These are phyloP conservation scores for Melanerpes formicivorus DNA, from an alignment of 2,113 vertebrate species.

Conservation along the genomic window DNA sequence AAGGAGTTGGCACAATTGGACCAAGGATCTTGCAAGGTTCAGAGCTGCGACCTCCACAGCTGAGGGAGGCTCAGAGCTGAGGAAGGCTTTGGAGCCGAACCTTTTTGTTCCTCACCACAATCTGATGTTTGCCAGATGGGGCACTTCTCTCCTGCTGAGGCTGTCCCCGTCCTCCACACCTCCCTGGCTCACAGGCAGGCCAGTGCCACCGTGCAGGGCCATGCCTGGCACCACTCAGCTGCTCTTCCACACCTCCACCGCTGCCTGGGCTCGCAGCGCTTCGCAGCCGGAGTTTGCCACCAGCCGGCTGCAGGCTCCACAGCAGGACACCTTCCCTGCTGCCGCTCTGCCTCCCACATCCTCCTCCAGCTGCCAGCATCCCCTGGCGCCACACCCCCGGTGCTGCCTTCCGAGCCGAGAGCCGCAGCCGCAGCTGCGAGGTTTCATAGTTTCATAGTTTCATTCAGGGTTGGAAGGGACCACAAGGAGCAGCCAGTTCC, in stretches of 20 bases:
- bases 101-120: background rate
- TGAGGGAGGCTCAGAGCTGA: background rate
- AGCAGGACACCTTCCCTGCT: background rate
- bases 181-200: background rate
- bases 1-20: background rate
- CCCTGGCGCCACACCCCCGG: fast-evolving
- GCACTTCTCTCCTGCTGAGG: background rate
- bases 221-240: background rate
- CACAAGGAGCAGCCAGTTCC: too few species aligned
- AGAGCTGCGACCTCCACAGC: background rate
- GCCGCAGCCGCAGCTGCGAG: background rate
- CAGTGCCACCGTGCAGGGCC: background rate
- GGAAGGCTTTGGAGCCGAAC: background rate
- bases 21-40: background rate
- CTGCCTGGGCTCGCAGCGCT: background rate
- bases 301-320: background rate
- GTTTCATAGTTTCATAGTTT: too few species aligned
- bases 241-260: background rate
- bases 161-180: background rate
- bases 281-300: background rate
- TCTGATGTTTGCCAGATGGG: background rate
- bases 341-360: background rate
- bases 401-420: background rate
- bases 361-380: background rate
- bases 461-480: too few species aligned